A percentile compares a stretch with the other conserved stretches of the same genome.
phyloP scores from a whole-genome alignment of 2,113 vertebrate genomes.

The Cryptotis parvus region DNA sequence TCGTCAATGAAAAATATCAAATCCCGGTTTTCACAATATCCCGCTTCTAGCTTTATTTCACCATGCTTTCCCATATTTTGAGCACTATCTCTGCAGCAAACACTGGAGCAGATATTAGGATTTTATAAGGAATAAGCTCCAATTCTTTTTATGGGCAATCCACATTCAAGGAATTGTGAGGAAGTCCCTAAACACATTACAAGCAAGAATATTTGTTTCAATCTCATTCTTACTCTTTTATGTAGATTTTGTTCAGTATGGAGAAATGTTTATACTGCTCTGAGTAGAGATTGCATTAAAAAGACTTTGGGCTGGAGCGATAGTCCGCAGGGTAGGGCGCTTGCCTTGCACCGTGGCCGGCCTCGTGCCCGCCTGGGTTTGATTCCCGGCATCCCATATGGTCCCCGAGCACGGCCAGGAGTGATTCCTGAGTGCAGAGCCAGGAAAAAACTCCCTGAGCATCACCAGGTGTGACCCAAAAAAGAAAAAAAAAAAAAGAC shows the following conservation, averaged over 20 bases:
- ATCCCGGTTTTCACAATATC: slow-evolving; percentile 4
- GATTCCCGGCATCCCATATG: too few species aligned
- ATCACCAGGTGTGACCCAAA: too few species aligned
- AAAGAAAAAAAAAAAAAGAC: slow-evolving; percentile 18
- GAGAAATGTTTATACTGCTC: slow-evolving; percentile 42
- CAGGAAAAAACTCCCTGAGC: too few species aligned
- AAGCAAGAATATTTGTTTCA: slow-evolving; percentile 47
- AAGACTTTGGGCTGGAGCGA: background rate
- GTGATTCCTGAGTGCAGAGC: too few species aligned
- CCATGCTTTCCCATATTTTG: background rate
- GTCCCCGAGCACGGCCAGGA: too few species aligned
- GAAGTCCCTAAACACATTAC: background rate
- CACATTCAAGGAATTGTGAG: slow-evolving; percentile 8
- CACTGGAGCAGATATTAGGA: background rate
- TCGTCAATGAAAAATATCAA: slow-evolving; percentile 43
- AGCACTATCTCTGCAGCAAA: background rate
- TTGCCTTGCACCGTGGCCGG: too few species aligned
- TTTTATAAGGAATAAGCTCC: background rate
- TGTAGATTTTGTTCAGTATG: slow-evolving; percentile 34
- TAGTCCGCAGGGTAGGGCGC: too few species aligned
- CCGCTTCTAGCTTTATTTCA: background rate
- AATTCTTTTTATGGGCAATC: background rate
- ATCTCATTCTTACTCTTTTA: slow-evolving; percentile 49
- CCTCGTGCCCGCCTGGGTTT: too few species aligned
- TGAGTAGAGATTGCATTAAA: slow-evolving; percentile 49